Base-by-base conservation (phyloP, 2,797 vertebrate species). In the Yasuhikotakia modesta region DNA sequence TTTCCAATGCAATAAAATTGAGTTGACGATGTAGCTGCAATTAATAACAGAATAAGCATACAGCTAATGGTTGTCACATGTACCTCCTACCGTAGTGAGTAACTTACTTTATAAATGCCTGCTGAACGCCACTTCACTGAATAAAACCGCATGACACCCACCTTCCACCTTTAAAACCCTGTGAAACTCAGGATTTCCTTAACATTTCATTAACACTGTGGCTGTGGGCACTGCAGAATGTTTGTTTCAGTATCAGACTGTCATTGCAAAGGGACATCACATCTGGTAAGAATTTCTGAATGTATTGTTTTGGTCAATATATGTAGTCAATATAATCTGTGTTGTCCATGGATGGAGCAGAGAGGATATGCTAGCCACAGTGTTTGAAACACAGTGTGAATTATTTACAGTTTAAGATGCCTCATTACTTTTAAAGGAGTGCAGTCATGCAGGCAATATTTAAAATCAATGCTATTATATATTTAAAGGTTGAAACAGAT, bases 131-230 rank as follows among this genome's bases (percentile, higher is more conserved):
- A 57, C 14, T 57, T 19, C 50, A 43, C 32, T 53, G 35, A 55
- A 70, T 17, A 66, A 55, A 72, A 58, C 13, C 22, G 35, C 48
- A 43, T 50, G 32, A 32, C n/a, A 13, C 22, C 73, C 19, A 27
- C 63, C 50, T 35, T 22, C 10, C 35, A 65, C 11, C 35, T 46
- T 61, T 74, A 19, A 74, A 65, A 58, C 46, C 27, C 6, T 2
- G 43, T 35, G 43, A 78, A 70, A 78, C 24, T 39, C 48, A 64
- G 50, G 76, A 78, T 66, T 72, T 78, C 32, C 69, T 55, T 8
- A n/a, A 60, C 68, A n/a, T 71, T 65, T 71, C 19, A 78, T 71
- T 57, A 78, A 64, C 11, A 19, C 32, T 46, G 14, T 57, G 35
- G n/a, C 35, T 65, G 14, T 48, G 35, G 35, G 39, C 22, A 52